These are phyloP conservation scores for Macrostomum lignano DNA, from an alignment of 1,140 invertebrate genomes.

Conservation along the genomic window DNA sequence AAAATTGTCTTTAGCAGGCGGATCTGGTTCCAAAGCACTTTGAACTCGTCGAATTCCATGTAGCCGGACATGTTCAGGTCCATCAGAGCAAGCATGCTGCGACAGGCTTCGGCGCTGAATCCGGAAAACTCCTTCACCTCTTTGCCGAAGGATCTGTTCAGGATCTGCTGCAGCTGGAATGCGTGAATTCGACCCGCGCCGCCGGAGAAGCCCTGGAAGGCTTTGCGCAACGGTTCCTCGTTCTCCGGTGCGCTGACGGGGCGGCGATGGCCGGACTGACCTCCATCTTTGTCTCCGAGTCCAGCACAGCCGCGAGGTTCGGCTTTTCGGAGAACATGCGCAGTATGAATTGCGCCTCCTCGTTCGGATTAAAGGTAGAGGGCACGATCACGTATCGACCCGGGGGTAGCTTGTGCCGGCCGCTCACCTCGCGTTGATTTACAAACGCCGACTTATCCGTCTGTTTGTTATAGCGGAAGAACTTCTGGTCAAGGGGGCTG, in stretches of 20 bases:
- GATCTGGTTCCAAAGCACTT: conserved; percentile 51
- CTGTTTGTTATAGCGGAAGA: conserved; percentile 67
- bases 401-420: conserved; percentile 57
- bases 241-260: too few relatives aligned
- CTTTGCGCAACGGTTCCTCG: background rate
- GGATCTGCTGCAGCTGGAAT: conserved; percentile 7
- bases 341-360: conserved; percentile 71
- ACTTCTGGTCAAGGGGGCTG: conserved; percentile 29
- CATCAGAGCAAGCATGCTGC: conserved; percentile 79
- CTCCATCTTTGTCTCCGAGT: too few relatives aligned
- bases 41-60: conserved; percentile 72
- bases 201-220: conserved; percentile 3
- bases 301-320: too few relatives aligned
- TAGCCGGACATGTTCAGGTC: conserved; percentile 73
- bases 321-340: conserved; percentile 77
- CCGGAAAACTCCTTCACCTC: conserved; percentile 44
- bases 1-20: conserved; percentile 68
- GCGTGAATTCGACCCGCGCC: conserved; percentile 7
- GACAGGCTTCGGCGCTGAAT: conserved; percentile 63
- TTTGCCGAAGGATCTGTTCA: conserved; percentile 7
- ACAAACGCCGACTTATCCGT: conserved; percentile 64
- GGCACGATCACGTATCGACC: conserved; percentile 75
- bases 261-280: too few relatives aligned
- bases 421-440: conserved; percentile 60
- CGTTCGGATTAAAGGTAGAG: conserved; percentile 68